Conservation (phyloP, 2,888 invertebrate genomes). For the Druceiella hillmani region DNA sequence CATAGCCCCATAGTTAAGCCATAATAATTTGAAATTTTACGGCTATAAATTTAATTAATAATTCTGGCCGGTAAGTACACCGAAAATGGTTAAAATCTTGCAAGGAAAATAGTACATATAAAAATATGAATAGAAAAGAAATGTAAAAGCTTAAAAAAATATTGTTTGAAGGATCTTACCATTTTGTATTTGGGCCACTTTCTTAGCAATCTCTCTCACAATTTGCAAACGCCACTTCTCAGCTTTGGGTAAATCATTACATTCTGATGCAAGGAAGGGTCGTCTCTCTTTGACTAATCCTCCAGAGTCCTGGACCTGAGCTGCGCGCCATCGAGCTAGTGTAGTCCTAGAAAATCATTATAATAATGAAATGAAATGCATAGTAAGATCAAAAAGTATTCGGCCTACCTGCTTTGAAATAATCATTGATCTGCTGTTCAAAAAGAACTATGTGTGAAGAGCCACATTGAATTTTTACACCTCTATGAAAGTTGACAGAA, state of each 20-base stretch:
- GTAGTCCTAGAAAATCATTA: conserved; percentile 70
- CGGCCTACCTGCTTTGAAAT: conserved; percentile 4
- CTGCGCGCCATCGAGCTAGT: conserved; percentile 95
- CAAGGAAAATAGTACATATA: no score
- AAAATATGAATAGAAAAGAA: no score
- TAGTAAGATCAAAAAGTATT: conserved; percentile 3
- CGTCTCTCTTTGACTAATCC: conserved; percentile 79
- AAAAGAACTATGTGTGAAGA: conserved; percentile 6
- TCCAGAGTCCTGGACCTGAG: conserved; percentile 87
- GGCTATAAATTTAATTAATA: no score
- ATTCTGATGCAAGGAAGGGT: conserved; percentile 93
- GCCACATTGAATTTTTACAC: no score
- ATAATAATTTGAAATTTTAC: no score
- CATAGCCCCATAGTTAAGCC: no score
- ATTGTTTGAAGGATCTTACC: conserved; percentile 43
- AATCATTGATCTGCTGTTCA: not conserved
- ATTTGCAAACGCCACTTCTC: conserved; percentile 98
- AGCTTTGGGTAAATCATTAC: conserved; percentile 84
- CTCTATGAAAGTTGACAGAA: no score
- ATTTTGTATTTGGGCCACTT: conserved; percentile 99
- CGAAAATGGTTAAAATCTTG: no score
- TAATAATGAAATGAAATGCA: conserved; percentile 3
- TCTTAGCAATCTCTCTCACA: conserved; percentile 94
- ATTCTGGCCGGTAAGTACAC: no score
- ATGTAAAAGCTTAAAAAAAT: conserved; percentile 28